These are phyloP conservation scores for Carassius auratus DNA, from an alignment of 2,113 vertebrate genomes.

Conservation along the genomic window DNA sequence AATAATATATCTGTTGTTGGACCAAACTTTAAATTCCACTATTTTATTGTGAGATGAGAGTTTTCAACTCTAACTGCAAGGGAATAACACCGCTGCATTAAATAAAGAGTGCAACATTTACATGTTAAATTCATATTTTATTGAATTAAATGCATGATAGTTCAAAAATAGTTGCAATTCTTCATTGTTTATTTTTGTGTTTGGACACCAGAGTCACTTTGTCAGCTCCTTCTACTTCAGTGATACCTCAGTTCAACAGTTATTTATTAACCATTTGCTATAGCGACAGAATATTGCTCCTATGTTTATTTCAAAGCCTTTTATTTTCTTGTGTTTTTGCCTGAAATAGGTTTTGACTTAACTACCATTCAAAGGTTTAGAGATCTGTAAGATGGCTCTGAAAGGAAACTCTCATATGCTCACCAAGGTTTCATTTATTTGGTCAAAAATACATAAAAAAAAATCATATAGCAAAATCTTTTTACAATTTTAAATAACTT, in stretches of 20 bases:
- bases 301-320: background rate
- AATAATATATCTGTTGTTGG: background rate
- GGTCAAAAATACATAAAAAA: background rate
- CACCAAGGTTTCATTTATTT: background rate
- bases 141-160: background rate
- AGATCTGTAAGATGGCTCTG: no score
- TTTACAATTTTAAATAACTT: background rate
- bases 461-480: background rate
- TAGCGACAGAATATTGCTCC: background rate
- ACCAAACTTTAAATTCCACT: background rate
- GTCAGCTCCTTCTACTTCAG: background rate
- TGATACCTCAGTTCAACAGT: background rate
- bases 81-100: background rate
- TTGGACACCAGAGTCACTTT: background rate
- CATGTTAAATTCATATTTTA: background rate
- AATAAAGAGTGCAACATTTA: background rate
- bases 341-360: background rate
- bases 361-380: background rate
- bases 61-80: background rate
- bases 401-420: background rate
- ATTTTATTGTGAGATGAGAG: background rate
- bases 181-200: background rate
- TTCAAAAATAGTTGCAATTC: background rate
- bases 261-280: background rate
- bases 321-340: background rate